phyloP scores from a whole-genome alignment of 2,113 vertebrate genomes.

The Halcyon malimbica region DNA sequence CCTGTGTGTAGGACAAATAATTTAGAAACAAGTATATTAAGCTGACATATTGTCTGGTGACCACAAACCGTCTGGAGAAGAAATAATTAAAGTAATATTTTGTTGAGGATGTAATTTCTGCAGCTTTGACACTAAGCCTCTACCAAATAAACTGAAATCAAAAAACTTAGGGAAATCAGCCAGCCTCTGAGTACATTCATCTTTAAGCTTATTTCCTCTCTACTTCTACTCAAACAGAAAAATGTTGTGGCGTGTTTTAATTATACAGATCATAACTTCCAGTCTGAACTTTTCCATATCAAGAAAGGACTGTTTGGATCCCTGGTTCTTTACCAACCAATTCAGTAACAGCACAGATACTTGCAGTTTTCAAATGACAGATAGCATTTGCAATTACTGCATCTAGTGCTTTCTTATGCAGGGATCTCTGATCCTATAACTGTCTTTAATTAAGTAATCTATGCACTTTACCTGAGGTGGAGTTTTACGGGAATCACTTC shows the following conservation, averaged over 20 bases:
- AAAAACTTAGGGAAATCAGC: background rate
- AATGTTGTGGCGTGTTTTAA: background rate
- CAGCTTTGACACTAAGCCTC: background rate
- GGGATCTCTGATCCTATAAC: background rate
- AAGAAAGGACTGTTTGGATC: background rate
- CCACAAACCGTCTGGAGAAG: background rate
- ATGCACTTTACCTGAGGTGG: background rate
- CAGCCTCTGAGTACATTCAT: background rate
- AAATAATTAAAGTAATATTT: background rate
- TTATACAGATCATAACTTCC: background rate
- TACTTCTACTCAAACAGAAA: background rate
- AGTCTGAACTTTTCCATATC: background rate
- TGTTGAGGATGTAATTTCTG: background rate
- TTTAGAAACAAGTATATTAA: background rate
- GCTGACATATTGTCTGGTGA: background rate
- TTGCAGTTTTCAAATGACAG: background rate
- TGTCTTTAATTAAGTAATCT: background rate
- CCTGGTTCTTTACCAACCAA: background rate
- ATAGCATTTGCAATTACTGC: background rate
- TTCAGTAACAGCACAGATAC: background rate
- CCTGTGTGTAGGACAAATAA: background rate
- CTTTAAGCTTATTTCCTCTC: background rate
- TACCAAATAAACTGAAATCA: background rate
- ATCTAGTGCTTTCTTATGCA: background rate
- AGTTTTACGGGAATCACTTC: background rate